phyloP scores from a whole-genome alignment of 92 coral and sea anemone species.

The Phenganax subtilis region DNA sequence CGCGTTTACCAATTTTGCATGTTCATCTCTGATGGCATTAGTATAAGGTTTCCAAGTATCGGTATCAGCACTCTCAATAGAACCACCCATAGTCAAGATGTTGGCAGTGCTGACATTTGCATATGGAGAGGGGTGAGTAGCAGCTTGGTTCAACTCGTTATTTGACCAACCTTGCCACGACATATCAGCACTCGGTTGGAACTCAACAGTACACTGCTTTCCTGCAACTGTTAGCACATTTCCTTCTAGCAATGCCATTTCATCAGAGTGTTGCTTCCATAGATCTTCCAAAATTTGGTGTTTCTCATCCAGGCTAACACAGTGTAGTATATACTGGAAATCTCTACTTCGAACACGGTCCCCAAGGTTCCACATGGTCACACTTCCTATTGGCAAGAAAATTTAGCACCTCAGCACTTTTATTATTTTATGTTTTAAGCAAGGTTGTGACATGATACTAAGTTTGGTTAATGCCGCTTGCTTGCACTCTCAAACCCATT shows the following conservation, averaged over 20 bases:
- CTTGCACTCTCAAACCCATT: too few species aligned
- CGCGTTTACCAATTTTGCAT: constrained; percentile 26
- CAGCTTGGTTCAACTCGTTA: constrained; percentile 25
- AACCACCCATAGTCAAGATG: constrained; percentile 33
- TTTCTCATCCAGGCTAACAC: constrained; percentile 49
- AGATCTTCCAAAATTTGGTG: constrained; percentile 42
- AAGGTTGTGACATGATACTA: too few species aligned
- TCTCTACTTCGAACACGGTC: constrained; percentile 53
- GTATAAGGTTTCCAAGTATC: constrained; percentile 35
- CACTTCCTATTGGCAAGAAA: constrained; percentile 46
- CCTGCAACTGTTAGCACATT: constrained; percentile 16
- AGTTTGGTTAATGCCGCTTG: too few species aligned
- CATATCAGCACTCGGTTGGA: constrained; percentile 17
- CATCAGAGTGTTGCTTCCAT: constrained; percentile 58
- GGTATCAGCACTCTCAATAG: constrained; percentile 19
- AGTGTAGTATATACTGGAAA: constrained; percentile 47
- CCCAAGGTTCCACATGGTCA: constrained; percentile 54
- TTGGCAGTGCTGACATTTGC: constrained; percentile 21
- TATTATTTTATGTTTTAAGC: too few species aligned
- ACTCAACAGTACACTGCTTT: constrained; percentile 25
- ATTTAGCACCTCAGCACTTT: constrained; percentile 12
- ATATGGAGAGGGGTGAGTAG: constrained; percentile 18
- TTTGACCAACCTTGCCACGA: constrained; percentile 12
- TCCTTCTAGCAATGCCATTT: constrained; percentile 61
- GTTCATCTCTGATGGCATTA: constrained; percentile 7